Percentiles rank a stretch among this genome's conserved stretches.
phyloP scores from a whole-genome alignment of 2,113 vertebrate genomes.

The Hirundichthys speculiger region DNA sequence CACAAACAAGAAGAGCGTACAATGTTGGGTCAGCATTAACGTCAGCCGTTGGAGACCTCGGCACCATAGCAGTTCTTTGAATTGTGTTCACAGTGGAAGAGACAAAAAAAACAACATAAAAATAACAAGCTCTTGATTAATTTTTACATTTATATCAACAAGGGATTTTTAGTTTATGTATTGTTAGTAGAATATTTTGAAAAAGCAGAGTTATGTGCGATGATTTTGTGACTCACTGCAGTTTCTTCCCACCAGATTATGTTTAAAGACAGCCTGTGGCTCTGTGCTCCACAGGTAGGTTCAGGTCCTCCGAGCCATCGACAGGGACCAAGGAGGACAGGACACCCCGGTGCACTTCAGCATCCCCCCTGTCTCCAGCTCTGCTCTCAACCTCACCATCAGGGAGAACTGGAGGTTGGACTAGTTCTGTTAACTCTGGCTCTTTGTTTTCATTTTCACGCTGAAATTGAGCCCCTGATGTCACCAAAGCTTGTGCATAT shows the following conservation, averaged over 20 bases:
- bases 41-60: too few species aligned
- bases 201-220: too few species aligned
- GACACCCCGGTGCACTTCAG: conserved; percentile 83
- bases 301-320: conserved; percentile 84
- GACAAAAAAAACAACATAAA: too few species aligned
- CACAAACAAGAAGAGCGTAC: too few species aligned
- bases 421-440: too few species aligned
- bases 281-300: conserved; percentile 79
- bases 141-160: background rate
- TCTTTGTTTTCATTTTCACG: conserved; percentile 5
- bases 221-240: too few species aligned
- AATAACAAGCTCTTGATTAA: too few species aligned
- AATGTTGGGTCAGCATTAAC: too few species aligned
- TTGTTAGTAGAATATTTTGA: background rate
- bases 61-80: too few species aligned
- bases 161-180: background rate
- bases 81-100: too few species aligned
- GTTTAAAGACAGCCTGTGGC: background rate
- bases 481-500: background rate
- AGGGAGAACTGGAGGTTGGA: conserved; percentile 82
- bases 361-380: conserved; percentile 76
- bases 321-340: conserved; percentile 82
- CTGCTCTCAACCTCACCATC: conserved; percentile 85
- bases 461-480: conserved; percentile 11
- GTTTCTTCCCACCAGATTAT: too few species aligned